phyloP scores from a whole-genome alignment of 2,797 vertebrate genomes.

The Rhinophrynus dorsalis region DNA sequence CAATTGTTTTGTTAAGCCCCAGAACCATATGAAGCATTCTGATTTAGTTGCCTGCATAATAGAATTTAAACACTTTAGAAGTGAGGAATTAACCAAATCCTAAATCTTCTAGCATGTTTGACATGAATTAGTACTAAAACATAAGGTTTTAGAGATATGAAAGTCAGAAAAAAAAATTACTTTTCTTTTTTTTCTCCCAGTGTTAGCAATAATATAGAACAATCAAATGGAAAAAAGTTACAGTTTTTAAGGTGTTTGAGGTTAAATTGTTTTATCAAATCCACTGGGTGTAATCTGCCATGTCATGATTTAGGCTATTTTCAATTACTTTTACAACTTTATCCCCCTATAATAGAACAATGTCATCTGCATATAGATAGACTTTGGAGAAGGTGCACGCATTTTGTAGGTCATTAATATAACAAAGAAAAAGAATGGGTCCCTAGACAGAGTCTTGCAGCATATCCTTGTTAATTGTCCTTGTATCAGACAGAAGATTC shows the following conservation, averaged over 20 bases:
- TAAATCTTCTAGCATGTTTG: no score
- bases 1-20: background rate
- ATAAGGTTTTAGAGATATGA: no score
- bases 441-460: constrained; percentile 36
- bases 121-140: no score
- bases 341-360: constrained; percentile 45
- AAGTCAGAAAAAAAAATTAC: background rate
- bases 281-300: constrained; percentile 36
- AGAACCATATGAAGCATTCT: background rate
- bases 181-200: background rate
- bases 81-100: background rate
- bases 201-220: constrained; percentile 8
- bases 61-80: background rate
- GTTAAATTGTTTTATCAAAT: constrained; percentile 41
- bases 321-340: constrained; percentile 51
- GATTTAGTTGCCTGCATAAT: background rate
- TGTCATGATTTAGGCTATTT: constrained; percentile 47
- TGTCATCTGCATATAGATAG: constrained; percentile 51
- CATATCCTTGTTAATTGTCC: constrained; percentile 48
- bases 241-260: constrained; percentile 30
- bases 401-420: constrained; percentile 49
- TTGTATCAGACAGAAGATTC: constrained; percentile 45
- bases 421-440: constrained; percentile 44
- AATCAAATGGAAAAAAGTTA: constrained; percentile 20
- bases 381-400: constrained; percentile 37